These are phyloP conservation scores for Lucilia cuprina DNA, from an alignment of 1,140 invertebrate genomes.

Conservation along the genomic window DNA sequence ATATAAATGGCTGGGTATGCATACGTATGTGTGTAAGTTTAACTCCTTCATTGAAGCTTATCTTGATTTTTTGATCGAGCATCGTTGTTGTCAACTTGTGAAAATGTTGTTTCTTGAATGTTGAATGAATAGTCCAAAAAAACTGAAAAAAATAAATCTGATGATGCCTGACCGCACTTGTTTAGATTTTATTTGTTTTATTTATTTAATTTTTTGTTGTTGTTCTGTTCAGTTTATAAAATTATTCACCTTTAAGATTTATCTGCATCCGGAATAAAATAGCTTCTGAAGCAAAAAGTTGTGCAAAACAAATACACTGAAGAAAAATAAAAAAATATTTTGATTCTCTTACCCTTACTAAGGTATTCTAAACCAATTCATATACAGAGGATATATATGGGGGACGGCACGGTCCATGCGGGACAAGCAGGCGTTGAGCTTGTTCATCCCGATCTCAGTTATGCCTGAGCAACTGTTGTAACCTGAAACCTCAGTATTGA, in stretches of 20 bases:
- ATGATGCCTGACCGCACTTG: conserved; percentile 19
- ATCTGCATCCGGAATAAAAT: conserved; percentile 33
- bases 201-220: neutral
- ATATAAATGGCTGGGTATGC: neutral
- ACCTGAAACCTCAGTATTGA: no score
- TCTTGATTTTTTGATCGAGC: conserved; percentile 33
- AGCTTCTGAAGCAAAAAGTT: neutral
- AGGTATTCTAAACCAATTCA: no score
- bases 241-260: conserved; percentile 26
- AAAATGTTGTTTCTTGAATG: conserved; percentile 9
- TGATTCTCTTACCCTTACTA: no score
- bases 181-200: neutral
- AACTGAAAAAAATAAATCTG: neutral
- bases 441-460: no score
- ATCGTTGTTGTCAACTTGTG: conserved; percentile 35
- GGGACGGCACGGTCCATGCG: no score
- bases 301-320: neutral
- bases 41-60: conserved; percentile 25
- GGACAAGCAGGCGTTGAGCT: no score
- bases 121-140: conserved; percentile 24
- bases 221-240: neutral
- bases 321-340: neutral
- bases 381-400: no score
- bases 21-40: neutral
- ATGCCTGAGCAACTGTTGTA: no score